Conservation (phyloP, 2,113 vertebrate genomes). For the Microtus richardsoni region DNA sequence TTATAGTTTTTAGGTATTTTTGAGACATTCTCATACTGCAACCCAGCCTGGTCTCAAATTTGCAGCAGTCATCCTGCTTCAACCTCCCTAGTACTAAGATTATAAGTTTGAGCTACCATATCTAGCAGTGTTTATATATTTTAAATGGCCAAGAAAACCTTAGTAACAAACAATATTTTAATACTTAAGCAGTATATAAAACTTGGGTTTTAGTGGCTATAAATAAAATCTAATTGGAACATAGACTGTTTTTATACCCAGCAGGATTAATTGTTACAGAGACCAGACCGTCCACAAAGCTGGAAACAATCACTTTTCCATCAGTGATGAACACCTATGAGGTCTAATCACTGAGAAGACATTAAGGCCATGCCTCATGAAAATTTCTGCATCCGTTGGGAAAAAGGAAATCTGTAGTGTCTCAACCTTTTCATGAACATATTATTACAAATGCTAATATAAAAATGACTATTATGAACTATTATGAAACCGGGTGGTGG, state of each 20-base stretch:
- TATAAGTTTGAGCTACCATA: neutral
- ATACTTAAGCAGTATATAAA: slow-evolving; percentile 15
- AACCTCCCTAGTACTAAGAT: neutral
- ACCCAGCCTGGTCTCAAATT: neutral
- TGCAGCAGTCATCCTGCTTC: neutral
- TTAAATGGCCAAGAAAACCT: neutral
- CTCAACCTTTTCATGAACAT: neutral
- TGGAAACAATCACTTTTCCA: slow-evolving; percentile 12
- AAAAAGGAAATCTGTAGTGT: slow-evolving; percentile 37
- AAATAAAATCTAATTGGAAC: slow-evolving; percentile 46
- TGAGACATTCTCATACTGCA: neutral
- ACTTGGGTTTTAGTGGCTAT: slow-evolving; percentile 46
- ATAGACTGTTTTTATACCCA: slow-evolving; percentile 9
- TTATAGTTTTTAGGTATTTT: neutral
- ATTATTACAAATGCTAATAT: neutral
- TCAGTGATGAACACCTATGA: slow-evolving; percentile 10
- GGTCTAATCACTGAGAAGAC: slow-evolving; percentile 39
- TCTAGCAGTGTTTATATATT: neutral
- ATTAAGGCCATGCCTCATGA: slow-evolving; percentile 47
- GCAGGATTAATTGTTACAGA: slow-evolving; percentile 22
- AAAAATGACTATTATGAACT: neutral
- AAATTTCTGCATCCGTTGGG: slow-evolving; percentile 1
- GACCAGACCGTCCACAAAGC: neutral
- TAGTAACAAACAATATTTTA: neutral
- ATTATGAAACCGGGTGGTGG: neutral